Base-by-base conservation (phyloP, 35 echinoderm and acorn worm genomes). In the Strongylocentrotus purpuratus region DNA sequence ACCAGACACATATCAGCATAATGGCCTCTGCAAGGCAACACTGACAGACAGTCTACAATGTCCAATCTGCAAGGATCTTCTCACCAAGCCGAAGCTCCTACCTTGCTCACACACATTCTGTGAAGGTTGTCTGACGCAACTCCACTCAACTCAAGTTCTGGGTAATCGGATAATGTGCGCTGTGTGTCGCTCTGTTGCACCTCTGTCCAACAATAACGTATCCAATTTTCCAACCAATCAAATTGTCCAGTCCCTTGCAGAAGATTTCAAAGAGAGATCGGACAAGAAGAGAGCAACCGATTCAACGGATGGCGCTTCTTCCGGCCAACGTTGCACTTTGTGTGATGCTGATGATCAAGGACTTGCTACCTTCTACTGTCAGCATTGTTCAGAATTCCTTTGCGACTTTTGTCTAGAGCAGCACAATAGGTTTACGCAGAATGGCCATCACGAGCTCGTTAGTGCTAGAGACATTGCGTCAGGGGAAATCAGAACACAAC, bases 71-170 rank as follows among this genome's bases (percentile, higher is more conserved):
- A n/a, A 85, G 8, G 88, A 95, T 78, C 88, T 88, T 31, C 87
- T 95, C 46, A 92, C 15, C 12, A 61, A 88, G 41, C 95, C 95
- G 2, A 95, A 95, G 31, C 47, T 95, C 5, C 88, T 95, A 17
- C 87, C 88, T 25, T 95, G 95, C 35, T 46, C 45, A 33, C 95
- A 95, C 59, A 92, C 95, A 8, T 95, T 91, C 35, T 95, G 95
- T 32, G 52, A 93, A 85, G 31, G 14, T 25, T 95, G 95, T 46
- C 78, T 95, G 20, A 45, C 52, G 2, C 28, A 46, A 15, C 45
- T 89, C 15, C 32, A 89, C 87, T 45, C 32, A 20, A 18, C 33
- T 15, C 86, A 87, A 31, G 70, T 17, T 20, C 86, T 9, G 10
- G 18, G 85, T 88, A 10, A 7, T 11, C 9, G 9, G 20, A 45